Percentiles rank a stretch among this genome's conserved stretches.
Evolutionary conservation across 2,113 vertebrate species (phyloP).

Genomic region (Pelecanoides urinatrix): DNA sequence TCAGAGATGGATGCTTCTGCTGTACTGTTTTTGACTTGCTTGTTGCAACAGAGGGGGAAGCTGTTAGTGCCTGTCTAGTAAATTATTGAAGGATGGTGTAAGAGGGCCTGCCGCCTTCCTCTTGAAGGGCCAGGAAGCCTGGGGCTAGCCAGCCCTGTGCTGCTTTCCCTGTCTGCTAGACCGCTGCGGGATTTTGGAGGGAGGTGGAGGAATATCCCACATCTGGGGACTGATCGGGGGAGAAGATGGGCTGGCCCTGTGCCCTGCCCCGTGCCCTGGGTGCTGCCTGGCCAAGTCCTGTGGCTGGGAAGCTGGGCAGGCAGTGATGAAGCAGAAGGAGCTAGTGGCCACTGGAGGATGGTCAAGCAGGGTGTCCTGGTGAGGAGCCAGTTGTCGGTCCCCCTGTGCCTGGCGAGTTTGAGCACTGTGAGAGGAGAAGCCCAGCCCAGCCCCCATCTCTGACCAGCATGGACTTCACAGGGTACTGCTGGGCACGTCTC

Average conservation of each 20-base stretch:
- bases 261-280: background rate
- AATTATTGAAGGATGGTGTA: constrained; percentile 61
- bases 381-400: background rate
- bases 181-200: background rate
- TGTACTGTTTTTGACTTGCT: constrained; percentile 42
- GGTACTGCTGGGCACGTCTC: background rate
- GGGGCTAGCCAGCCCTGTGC: background rate
- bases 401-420: background rate
- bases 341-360: background rate
- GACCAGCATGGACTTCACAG: background rate
- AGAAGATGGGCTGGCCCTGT: background rate
- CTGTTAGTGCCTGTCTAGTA: constrained; percentile 63
- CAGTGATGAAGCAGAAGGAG: background rate
- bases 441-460: background rate
- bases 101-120: constrained; percentile 21
- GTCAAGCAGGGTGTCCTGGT: background rate
- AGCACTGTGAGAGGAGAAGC: background rate
- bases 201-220: background rate
- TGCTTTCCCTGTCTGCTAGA: background rate
- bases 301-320: background rate
- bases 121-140: constrained; percentile 43
- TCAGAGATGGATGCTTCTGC: constrained; percentile 62
- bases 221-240: background rate
- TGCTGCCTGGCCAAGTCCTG: fast-evolving
- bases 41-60: constrained; percentile 65